These are phyloP conservation scores for Amniataba percoides DNA, from an alignment of 2,797 vertebrate genomes.

Conservation along the genomic window DNA sequence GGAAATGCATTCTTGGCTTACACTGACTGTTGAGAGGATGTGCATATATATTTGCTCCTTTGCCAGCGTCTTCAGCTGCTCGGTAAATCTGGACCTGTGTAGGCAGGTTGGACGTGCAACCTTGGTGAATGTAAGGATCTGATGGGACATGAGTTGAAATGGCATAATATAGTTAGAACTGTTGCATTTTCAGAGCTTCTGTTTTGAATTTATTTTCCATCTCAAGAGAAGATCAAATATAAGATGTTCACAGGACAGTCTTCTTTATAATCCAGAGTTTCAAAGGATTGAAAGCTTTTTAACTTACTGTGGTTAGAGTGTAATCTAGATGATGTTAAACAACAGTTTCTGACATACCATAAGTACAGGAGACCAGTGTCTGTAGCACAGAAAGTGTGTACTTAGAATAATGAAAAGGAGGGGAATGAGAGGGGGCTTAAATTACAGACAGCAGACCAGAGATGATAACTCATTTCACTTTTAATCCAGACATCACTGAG, in stretches of 20 bases:
- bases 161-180: not conserved
- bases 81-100: constrained; percentile 59
- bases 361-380: constrained; percentile 49
- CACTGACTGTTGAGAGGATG: constrained; percentile 50
- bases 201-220: not conserved
- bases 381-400: constrained; percentile 21
- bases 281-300: constrained; percentile 25
- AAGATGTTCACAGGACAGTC: constrained; percentile 1
- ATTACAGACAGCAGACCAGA: constrained; percentile 46
- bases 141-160: constrained; percentile 10
- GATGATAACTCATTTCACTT: constrained; percentile 3
- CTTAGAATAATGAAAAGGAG: constrained; percentile 41
- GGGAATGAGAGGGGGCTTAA: constrained; percentile 42
- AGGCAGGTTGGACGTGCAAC: constrained; percentile 57
- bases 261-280: constrained; percentile 37
- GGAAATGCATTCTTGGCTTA: constrained; percentile 40
- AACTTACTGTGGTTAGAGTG: constrained; percentile 1
- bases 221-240: not conserved
- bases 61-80: constrained; percentile 59
- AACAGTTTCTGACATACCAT: constrained; percentile 21
- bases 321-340: constrained; percentile 21
- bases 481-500: constrained; percentile 30
- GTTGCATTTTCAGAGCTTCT: constrained; percentile 5
- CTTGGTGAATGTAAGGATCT: constrained; percentile 12
- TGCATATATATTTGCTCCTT: constrained; percentile 50